phyloP scores from a whole-genome alignment of 2,888 invertebrate genomes.

The Eupithecia subfuscata region DNA sequence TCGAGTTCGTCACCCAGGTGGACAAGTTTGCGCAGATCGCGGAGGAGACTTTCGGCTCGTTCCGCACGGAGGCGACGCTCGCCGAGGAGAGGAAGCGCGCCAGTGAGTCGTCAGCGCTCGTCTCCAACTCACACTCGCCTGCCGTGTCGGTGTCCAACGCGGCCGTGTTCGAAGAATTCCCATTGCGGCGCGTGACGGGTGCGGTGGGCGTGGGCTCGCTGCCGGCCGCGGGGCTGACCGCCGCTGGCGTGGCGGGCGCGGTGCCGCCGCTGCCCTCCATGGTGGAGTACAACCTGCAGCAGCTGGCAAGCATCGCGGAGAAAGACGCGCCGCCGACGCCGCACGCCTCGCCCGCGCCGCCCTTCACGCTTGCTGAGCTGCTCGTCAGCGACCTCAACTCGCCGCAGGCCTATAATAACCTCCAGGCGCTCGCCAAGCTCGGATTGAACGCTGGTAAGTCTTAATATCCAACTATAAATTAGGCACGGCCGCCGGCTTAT shows the following conservation, averaged over 20 bases:
- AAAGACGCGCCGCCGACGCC: slow-evolving; percentile 84
- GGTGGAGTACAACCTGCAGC: slow-evolving; percentile 94
- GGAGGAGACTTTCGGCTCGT: slow-evolving; percentile 89
- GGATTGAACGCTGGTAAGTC: slow-evolving; percentile 88
- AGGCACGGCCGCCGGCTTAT: neutral
- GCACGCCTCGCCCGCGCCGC: slow-evolving; percentile 83
- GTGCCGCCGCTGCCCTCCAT: slow-evolving; percentile 85
- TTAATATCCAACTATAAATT: neutral
- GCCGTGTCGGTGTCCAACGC: slow-evolving; percentile 85
- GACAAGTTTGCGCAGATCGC: slow-evolving; percentile 90
- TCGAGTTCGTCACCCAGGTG: slow-evolving; percentile 92
- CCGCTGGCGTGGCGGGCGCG: slow-evolving; percentile 59
- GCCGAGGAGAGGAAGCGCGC: slow-evolving; percentile 82
- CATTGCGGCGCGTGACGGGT: slow-evolving; percentile 77
- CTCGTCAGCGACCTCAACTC: slow-evolving; percentile 88
- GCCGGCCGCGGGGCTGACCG: neutral
- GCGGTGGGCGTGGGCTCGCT: neutral
- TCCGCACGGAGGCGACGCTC: slow-evolving; percentile 86
- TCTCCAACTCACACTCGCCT: slow-evolving; percentile 76
- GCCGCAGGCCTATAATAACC: slow-evolving; percentile 92
- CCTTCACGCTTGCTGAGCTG: slow-evolving; percentile 90
- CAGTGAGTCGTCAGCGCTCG: slow-evolving; percentile 76
- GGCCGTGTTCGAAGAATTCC: slow-evolving; percentile 91
- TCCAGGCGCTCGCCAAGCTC: slow-evolving; percentile 94
- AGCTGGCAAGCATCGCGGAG: slow-evolving; percentile 92